These are phyloP conservation scores for Melitaea cinxia DNA, from an alignment of 1,140 invertebrate species.

Conservation along the genomic window DNA sequence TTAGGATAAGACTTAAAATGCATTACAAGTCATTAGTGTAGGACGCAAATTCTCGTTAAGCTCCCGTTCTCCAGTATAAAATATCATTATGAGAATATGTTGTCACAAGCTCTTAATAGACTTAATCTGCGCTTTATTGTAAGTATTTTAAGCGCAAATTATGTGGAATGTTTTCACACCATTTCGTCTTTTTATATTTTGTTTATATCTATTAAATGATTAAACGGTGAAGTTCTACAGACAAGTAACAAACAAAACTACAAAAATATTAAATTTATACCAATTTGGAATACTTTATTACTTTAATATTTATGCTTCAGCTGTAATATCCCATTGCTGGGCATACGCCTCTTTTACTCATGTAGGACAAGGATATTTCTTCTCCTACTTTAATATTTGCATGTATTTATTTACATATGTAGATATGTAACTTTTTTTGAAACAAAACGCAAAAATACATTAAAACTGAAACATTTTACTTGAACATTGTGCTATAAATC, in stretches of 20 bases:
- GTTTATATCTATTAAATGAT: too few relatives aligned
- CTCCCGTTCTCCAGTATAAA: slow-evolving; percentile 27
- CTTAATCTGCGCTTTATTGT: slow-evolving; percentile 7
- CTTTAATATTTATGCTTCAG: too few relatives aligned
- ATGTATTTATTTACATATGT: not conserved
- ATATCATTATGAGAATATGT: slow-evolving; percentile 31
- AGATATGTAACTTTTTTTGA: not conserved
- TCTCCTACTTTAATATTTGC: too few relatives aligned
- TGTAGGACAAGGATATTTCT: too few relatives aligned
- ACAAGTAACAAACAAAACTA: too few relatives aligned
- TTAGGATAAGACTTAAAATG: slow-evolving; percentile 26
- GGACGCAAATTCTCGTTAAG: slow-evolving; percentile 32
- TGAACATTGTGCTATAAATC: slow-evolving; percentile 19
- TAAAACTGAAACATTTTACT: slow-evolving; percentile 1
- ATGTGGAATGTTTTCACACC: not conserved
- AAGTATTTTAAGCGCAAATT: not conserved
- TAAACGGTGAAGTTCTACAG: too few relatives aligned
- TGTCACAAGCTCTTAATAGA: slow-evolving; percentile 28
- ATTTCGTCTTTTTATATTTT: not conserved
- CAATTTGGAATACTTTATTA: too few relatives aligned
- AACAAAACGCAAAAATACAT: not conserved
- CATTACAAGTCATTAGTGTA: slow-evolving; percentile 32
- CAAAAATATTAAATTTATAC: too few relatives aligned
- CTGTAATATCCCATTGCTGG: too few relatives aligned
- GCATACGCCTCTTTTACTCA: too few relatives aligned